Conservation (phyloP, 53 echinoderm and acorn worm genomes). For the Paracentrotus lividus region DNA sequence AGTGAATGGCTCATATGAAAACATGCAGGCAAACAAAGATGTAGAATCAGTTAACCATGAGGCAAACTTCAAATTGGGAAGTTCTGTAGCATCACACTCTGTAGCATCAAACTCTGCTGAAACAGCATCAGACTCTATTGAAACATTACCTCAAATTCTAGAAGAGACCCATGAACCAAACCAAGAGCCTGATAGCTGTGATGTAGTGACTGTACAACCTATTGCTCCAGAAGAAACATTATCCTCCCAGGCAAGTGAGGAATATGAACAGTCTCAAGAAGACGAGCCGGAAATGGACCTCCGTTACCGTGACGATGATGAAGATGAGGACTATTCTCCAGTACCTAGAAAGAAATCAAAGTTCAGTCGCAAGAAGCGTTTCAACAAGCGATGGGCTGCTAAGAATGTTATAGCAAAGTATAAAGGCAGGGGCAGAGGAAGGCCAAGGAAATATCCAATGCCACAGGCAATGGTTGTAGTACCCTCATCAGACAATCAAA, state of each 20-base stretch:
- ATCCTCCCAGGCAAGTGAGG: slow-evolving; percentile 10
- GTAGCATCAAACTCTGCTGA: no score
- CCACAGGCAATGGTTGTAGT: neutral
- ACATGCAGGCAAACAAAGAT: neutral
- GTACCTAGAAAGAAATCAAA: slow-evolving; percentile 60
- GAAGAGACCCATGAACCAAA: slow-evolving; percentile 17
- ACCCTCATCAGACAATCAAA: neutral
- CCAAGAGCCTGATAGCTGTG: neutral
- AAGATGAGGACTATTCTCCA: slow-evolving; percentile 68
- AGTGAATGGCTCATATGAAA: neutral
- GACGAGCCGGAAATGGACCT: slow-evolving; percentile 53
- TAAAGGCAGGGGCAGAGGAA: slow-evolving; percentile 58
- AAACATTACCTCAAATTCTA: neutral
- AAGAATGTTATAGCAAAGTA: slow-evolving; percentile 63
- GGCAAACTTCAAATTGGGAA: neutral
- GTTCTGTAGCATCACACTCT: no score
- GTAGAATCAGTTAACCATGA: neutral
- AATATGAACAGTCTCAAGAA: slow-evolving; percentile 18
- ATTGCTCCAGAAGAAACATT: slow-evolving; percentile 14
- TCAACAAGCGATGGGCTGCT: slow-evolving; percentile 53
- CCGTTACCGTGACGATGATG: slow-evolving; percentile 54
- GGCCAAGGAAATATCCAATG: slow-evolving; percentile 52
- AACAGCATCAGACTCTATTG: neutral
- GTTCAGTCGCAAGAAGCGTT: slow-evolving; percentile 42
- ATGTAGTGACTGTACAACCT: neutral